Conservation (phyloP, 2,113 vertebrate genomes). For the Nyctibius bracteatus region DNA sequence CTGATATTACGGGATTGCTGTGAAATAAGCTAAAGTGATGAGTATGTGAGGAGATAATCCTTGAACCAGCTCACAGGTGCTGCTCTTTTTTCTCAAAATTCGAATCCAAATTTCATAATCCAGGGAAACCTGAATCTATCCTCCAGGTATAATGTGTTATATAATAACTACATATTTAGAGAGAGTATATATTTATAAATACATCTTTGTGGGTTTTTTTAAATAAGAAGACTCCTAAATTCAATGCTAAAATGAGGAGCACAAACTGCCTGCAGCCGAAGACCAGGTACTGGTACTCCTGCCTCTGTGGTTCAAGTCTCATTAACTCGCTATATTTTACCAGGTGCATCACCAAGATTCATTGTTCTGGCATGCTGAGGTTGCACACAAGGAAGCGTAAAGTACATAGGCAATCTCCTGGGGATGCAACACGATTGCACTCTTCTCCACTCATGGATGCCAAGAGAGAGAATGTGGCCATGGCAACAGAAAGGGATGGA, state of each 20-base stretch:
- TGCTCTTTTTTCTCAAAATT: background rate
- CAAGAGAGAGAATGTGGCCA: conserved; percentile 6
- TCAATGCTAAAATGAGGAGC: background rate
- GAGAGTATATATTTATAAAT: background rate
- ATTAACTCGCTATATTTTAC: background rate
- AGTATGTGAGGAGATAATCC: background rate
- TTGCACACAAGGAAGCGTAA: background rate
- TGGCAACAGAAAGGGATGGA: conserved; percentile 37
- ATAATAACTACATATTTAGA: background rate
- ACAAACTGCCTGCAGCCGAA: background rate
- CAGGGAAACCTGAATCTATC: background rate
- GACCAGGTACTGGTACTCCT: background rate
- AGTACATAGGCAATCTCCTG: background rate
- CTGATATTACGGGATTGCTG: background rate
- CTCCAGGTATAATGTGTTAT: background rate
- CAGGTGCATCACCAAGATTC: background rate
- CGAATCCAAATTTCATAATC: background rate
- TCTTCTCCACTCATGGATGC: background rate
- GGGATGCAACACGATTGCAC: background rate
- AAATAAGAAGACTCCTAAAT: background rate
- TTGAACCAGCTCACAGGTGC: background rate
- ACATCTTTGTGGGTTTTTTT: background rate
- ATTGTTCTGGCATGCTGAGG: background rate
- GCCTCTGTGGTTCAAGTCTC: background rate
- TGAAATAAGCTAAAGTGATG: background rate